These are phyloP conservation scores for Pipistrellus pipistrellus DNA, from an alignment of 2,797 vertebrate species.

Conservation along the genomic window DNA sequence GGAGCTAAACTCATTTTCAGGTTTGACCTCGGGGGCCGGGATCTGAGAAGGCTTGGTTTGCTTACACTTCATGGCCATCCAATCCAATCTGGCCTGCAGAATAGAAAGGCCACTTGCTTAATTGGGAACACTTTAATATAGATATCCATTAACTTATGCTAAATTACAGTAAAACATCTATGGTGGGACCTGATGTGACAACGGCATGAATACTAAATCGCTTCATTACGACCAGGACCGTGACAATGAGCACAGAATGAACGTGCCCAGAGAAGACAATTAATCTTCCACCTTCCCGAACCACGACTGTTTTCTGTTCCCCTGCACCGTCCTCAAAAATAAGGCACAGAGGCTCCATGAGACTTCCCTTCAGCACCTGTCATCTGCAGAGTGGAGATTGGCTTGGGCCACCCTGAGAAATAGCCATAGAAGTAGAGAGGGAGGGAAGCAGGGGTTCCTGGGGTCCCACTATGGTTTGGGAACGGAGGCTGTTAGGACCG, in stretches of 20 bases:
- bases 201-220: slow-evolving; percentile 79
- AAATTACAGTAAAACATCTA: slow-evolving; percentile 64
- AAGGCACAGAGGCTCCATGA: neutral
- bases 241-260: slow-evolving; percentile 76
- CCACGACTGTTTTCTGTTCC: slow-evolving; percentile 70
- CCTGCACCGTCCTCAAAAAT: slow-evolving; percentile 18
- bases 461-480: neutral
- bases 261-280: slow-evolving; percentile 77
- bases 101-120: slow-evolving; percentile 67
- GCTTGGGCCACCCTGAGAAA: neutral
- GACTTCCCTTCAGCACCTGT: neutral
- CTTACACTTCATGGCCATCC: slow-evolving; percentile 80
- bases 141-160: slow-evolving; percentile 84
- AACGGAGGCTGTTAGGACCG: neutral
- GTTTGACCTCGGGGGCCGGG: slow-evolving; percentile 82
- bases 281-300: slow-evolving; percentile 75
- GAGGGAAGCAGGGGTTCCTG: neutral
- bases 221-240: slow-evolving; percentile 72
- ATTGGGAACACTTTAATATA: slow-evolving; percentile 59
- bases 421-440: neutral
- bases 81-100: slow-evolving; percentile 67
- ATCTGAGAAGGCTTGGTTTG: slow-evolving; percentile 67
- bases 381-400: neutral
- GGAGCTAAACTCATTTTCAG: slow-evolving; percentile 86
- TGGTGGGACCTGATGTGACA: slow-evolving; percentile 66